Evolutionary conservation across 2,797 vertebrate genomes (phyloP), one percentile per base, ranked within the genome.

Genomic region (Coilia nasus): DNA sequence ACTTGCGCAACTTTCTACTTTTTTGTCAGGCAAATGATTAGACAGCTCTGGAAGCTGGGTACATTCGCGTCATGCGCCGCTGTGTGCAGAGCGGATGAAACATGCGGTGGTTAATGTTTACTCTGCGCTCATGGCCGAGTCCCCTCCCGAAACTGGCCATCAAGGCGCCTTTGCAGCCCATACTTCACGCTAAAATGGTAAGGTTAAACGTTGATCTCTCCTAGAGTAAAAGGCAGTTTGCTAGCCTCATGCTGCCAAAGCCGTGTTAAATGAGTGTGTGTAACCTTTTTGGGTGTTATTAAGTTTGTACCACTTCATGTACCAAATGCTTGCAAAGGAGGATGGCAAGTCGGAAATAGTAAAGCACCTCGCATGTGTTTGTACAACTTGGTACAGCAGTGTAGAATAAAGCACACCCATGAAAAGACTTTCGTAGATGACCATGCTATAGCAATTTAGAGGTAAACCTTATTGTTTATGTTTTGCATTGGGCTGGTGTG

Each of bases 51-150:
- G 17, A 19, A 6, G 2, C 19, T 4, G 57, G 15, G 50, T 2
- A 14, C 1, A 2, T 2, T 2, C 50, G 50, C 50, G 50, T 54
- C 50, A 54, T 54, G 50, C 50, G 14, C 14, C 50, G 50, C 9
- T 54, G 50, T 9, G 12, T 54, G 50, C 50, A 59, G 47, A 83
- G 82, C 3, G 6, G 17, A 9, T 78, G 57, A 81, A 94, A 87
- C 89, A 93, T 92, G 91, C 81, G 56, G 44, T 87, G 92, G 93
- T 94, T 95, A 93, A 95, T 95, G 86, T 94, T 94, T 93, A 93
- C 83, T 87, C 83, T 87, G 83, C 85, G 25, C 82, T 75, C 80
- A 17, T 89, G 89, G 89, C 86, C 87, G 31, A 85, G 62, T 54
- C 71, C 81, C 71, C 46, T 90, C 81, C 25, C 28, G 0, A 83